phyloP scores from a whole-genome alignment of 2,888 invertebrate genomes.

The Zygothrica quintamaculata region DNA sequence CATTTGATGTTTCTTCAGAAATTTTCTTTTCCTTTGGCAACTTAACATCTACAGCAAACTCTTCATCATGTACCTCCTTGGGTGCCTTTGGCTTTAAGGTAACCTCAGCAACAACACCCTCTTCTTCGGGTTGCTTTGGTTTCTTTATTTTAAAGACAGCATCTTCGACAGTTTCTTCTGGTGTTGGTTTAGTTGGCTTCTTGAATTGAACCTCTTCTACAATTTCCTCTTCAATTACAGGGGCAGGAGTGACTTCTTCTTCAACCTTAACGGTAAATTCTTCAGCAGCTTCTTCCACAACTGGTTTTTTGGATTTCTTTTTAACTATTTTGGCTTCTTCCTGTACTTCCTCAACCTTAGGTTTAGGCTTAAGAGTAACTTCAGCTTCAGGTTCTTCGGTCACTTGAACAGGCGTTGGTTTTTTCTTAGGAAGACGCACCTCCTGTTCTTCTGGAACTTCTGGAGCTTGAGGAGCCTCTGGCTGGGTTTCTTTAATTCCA shows the following conservation, averaged over 20 bases:
- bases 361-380: conserved; percentile 69
- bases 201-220: conserved; percentile 71
- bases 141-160: conserved; percentile 79
- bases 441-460: conserved; percentile 69
- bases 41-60: conserved; percentile 80
- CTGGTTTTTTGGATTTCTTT: conserved; percentile 78
- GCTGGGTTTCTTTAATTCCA: conserved; percentile 59
- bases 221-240: conserved; percentile 65
- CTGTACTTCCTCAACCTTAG: conserved; percentile 66
- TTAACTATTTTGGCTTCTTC: conserved; percentile 73
- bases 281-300: conserved; percentile 74
- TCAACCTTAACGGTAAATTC: conserved; percentile 74
- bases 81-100: conserved; percentile 83
- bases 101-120: conserved; percentile 82
- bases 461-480: conserved; percentile 76
- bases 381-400: conserved; percentile 75
- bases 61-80: conserved; percentile 78
- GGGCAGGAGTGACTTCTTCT: conserved; percentile 73
- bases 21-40: conserved; percentile 75
- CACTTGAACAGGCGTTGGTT: conserved; percentile 48
- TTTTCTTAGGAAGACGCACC: conserved; percentile 69
- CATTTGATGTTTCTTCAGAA: conserved; percentile 82
- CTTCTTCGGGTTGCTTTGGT: conserved; percentile 68
- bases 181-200: conserved; percentile 58
- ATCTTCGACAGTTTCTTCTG: conserved; percentile 73